These are phyloP conservation scores for Hylyphantes graminicola DNA, from an alignment of 1,140 invertebrate genomes.

Conservation along the genomic window DNA sequence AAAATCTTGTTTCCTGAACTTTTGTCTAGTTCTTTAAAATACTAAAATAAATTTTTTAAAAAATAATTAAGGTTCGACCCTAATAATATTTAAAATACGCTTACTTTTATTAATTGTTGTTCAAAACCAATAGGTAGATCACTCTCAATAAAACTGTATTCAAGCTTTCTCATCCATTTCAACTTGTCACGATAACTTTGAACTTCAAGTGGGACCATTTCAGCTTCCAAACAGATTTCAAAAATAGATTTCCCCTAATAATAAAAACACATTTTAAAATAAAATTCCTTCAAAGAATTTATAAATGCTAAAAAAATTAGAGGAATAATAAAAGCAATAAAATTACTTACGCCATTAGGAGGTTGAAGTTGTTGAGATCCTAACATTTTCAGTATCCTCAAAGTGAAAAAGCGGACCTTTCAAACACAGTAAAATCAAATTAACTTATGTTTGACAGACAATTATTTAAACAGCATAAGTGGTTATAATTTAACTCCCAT, in stretches of 20 bases:
- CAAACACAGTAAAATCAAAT: not conserved
- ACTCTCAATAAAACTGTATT: constrained; percentile 67
- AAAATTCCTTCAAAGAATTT: not conserved
- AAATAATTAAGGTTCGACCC: too few relatives aligned
- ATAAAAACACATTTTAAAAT: not conserved
- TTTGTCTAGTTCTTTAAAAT: too few relatives aligned
- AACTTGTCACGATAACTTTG: constrained; percentile 83
- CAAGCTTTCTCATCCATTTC: constrained; percentile 78
- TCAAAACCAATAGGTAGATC: constrained; percentile 61
- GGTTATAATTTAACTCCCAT: too few relatives aligned
- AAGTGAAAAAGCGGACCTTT: constrained; percentile 75
- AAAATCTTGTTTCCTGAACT: too few relatives aligned
- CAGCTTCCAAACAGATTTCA: constrained; percentile 76
- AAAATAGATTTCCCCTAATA: constrained; percentile 70
- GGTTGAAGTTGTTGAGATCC: not conserved
- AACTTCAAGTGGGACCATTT: constrained; percentile 76
- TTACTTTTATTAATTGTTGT: constrained; percentile 8
- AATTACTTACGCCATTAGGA: constrained; percentile 2
- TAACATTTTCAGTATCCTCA: constrained; percentile 75
- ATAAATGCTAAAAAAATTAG: too few relatives aligned
- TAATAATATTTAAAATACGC: not conserved
- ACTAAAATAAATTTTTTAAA: too few relatives aligned
- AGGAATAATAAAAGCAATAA: not conserved
- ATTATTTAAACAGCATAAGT: too few relatives aligned
- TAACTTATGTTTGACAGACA: not conserved